These are phyloP conservation scores for Pangasius macronema DNA, from an alignment of 2,797 vertebrate genomes.

Conservation along the genomic window DNA sequence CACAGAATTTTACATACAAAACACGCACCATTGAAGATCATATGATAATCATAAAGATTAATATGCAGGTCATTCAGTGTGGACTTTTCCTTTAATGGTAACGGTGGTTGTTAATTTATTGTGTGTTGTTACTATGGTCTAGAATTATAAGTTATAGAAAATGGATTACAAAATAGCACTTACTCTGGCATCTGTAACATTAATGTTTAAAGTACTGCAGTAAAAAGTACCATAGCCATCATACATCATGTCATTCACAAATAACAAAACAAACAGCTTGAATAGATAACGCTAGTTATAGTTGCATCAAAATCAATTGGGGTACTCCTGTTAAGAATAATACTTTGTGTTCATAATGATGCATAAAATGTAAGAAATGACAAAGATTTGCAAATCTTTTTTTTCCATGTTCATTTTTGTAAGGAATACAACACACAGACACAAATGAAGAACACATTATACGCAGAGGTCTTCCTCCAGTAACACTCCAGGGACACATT, in stretches of 20 bases:
- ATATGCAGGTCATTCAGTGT: background rate
- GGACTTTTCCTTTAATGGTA: background rate
- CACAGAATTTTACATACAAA: background rate
- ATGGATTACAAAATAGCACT: background rate
- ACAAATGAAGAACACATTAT: constrained; percentile 14
- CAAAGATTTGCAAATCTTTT: background rate
- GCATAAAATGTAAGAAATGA: background rate
- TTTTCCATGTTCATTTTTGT: background rate
- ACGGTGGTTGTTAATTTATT: background rate
- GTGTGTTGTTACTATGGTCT: background rate
- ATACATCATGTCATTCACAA: background rate
- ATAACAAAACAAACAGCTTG: background rate
- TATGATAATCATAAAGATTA: background rate
- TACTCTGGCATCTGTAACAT: background rate
- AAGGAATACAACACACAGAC: constrained; percentile 24
- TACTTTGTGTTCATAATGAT: background rate
- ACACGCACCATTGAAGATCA: background rate
- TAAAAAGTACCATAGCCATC: background rate
- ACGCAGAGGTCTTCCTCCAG: constrained; percentile 24
- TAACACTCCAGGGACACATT: constrained; percentile 38
- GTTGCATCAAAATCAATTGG: background rate
- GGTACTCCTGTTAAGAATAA: background rate
- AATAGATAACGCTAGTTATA: background rate
- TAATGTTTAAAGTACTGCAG: background rate
- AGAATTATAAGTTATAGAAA: background rate